A percentile compares a stretch with the other conserved stretches of the same genome.
Conservation (phyloP, 2,888 invertebrate genomes). For the Torymus texanus region DNA sequence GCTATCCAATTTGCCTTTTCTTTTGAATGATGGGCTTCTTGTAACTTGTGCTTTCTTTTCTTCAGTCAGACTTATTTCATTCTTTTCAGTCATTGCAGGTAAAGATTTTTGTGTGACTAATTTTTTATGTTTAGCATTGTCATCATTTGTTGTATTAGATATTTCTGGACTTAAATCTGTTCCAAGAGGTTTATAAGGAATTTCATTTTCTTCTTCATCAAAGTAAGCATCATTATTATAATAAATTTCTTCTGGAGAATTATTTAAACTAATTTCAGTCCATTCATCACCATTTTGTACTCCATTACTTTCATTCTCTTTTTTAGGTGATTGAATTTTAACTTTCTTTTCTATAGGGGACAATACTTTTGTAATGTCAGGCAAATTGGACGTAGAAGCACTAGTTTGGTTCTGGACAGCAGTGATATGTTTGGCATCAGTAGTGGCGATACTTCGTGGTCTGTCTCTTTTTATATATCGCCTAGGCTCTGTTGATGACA, state of each 20-base stretch:
- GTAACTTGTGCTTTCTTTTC: constrained; percentile 71
- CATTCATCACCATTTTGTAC: constrained; percentile 79
- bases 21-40: constrained; percentile 72
- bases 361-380: constrained; percentile 64
- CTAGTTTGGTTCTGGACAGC: constrained; percentile 63
- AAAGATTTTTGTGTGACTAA: constrained; percentile 76
- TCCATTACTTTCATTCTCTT: constrained; percentile 56
- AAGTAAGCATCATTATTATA: constrained; percentile 77
- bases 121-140: constrained; percentile 65
- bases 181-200: constrained; percentile 75
- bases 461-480: constrained; percentile 72
- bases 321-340: constrained; percentile 63
- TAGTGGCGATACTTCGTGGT: constrained; percentile 68
- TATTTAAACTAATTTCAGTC: constrained; percentile 85
- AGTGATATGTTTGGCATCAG: constrained; percentile 67
- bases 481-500: constrained; percentile 71
- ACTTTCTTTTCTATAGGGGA: constrained; percentile 64
- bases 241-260: constrained; percentile 81
- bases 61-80: constrained; percentile 65
- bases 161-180: constrained; percentile 69
- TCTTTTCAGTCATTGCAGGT: constrained; percentile 72
- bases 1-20: constrained; percentile 75
- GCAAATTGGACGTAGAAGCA: constrained; percentile 68
- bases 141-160: constrained; percentile 62
- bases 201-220: constrained; percentile 73